Conservation (phyloP, 2,888 invertebrate species). For the Nomada hirtipes region DNA sequence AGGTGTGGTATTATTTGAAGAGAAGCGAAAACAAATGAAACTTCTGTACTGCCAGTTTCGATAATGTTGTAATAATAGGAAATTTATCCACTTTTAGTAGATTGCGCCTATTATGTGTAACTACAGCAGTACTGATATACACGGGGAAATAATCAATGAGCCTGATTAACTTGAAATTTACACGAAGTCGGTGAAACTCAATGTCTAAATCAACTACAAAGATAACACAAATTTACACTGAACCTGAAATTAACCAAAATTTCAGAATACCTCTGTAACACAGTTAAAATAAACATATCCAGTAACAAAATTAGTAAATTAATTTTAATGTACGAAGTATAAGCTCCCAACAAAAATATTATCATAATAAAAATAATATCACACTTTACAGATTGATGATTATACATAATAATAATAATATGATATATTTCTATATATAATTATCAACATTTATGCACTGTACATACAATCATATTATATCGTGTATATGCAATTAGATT, state of each 20-base stretch:
- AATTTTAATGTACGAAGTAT: no score
- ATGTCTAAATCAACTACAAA: background rate
- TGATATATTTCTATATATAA: no score
- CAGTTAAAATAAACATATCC: no score
- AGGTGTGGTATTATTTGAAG: background rate
- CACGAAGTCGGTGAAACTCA: background rate
- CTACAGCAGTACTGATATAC: background rate
- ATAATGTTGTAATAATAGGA: conserved; percentile 1
- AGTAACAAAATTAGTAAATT: no score
- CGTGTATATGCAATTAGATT: no score
- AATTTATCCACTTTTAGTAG: background rate
- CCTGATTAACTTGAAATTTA: background rate
- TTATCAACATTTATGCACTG: no score
- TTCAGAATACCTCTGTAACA: no score
- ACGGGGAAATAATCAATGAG: background rate
- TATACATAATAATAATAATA: no score
- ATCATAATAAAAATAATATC: no score
- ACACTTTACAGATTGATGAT: no score
- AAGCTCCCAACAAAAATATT: no score
- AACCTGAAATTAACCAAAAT: background rate
- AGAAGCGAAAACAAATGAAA: background rate
- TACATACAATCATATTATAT: no score
- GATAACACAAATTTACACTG: background rate
- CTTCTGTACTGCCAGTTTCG: background rate
- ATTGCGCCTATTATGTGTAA: background rate